Evolutionary conservation across 2,797 vertebrate genomes (phyloP).

Genomic region (Phoeniculus purpureus): DNA sequence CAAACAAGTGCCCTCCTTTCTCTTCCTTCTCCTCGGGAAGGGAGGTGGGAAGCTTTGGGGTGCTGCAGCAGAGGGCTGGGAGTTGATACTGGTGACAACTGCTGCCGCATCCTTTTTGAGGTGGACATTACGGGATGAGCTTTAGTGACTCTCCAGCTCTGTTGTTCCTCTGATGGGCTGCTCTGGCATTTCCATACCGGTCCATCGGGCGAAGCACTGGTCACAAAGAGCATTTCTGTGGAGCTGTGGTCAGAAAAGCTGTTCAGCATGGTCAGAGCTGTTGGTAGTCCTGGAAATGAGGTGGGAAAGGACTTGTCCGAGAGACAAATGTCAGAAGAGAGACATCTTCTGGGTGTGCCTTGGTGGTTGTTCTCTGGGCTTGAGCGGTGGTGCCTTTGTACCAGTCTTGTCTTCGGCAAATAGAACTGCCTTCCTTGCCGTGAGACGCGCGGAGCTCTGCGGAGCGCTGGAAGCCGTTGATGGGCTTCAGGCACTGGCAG

Average conservation of each 20-base stretch:
- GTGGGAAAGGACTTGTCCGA: neutral
- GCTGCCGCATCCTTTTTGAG: neutral
- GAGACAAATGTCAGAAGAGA: neutral
- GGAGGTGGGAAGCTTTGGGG: too few species aligned
- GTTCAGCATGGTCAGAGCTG: neutral
- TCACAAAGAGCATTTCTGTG: neutral
- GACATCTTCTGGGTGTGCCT: neutral
- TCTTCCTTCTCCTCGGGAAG: neutral
- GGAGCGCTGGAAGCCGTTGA: neutral
- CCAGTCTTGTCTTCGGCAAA: neutral
- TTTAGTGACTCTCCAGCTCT: neutral
- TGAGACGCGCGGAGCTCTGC: neutral
- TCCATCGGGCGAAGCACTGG: neutral
- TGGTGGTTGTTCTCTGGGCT: neutral
- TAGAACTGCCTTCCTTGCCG: neutral
- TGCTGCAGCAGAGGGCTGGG: neutral
- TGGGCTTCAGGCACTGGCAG: neutral
- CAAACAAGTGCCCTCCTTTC: rapidly evolving
- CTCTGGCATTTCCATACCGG: neutral
- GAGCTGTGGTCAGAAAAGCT: neutral
- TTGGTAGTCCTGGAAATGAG: neutral
- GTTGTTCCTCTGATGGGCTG: neutral
- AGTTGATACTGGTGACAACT: neutral
- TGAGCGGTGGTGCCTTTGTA: neutral
- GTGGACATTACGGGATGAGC: neutral